Conservation (phyloP, 2,113 vertebrate species). For the Ovibos moschatus region DNA sequence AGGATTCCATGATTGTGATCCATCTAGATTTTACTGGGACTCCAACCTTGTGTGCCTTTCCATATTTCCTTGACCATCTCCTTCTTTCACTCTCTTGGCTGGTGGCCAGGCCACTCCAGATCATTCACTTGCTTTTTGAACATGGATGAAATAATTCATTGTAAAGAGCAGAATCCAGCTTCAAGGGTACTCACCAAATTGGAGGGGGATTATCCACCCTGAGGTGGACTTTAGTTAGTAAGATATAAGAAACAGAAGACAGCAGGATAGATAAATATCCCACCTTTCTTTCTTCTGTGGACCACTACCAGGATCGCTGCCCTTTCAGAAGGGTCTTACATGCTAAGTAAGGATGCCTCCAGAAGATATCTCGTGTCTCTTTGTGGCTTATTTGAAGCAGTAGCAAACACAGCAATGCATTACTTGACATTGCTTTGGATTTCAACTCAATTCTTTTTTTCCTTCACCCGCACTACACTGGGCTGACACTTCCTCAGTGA, state of each 20-base stretch:
- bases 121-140: neutral
- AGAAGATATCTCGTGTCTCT: neutral
- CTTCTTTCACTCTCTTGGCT: neutral
- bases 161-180: neutral
- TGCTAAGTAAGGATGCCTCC: neutral
- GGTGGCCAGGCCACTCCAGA: neutral
- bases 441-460: neutral
- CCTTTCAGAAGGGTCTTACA: neutral
- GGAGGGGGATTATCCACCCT: neutral
- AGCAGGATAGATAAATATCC: neutral
- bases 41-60: neutral
- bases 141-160: neutral
- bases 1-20: neutral
- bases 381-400: neutral
- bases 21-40: neutral
- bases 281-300: neutral
- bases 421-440: neutral
- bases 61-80: neutral
- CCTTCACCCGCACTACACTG: neutral
- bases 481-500: neutral
- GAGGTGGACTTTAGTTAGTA: neutral
- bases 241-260: neutral
- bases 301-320: neutral
- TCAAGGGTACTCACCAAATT: neutral
- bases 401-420: neutral